Evolutionary conservation across 2,888 invertebrate genomes (phyloP), one percentile per base, ranked within the genome.

Genomic region (Aleiodes testaceus): DNA sequence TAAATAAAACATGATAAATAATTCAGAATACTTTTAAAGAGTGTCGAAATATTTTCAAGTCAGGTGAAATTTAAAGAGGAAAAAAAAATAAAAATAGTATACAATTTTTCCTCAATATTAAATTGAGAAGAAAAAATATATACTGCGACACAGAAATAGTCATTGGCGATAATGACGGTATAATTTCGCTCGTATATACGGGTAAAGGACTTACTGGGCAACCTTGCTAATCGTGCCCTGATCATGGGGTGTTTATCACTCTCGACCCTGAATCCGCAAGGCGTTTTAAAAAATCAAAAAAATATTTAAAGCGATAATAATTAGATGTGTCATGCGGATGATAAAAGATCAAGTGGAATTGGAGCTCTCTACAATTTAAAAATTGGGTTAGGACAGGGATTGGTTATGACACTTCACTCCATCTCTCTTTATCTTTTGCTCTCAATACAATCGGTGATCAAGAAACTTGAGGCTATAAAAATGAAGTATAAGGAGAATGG

Each of bases 101-200:
- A 36, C 0, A 7, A 36, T 36, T 36, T 36, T 36, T 36, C 36
- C 36, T 36, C 9, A 36, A 36, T 36, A 36, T 36, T 36, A 9
- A 36, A 36, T 36, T 36, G 36, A 36, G 36, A 36, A 14, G 4
- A 66, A 26, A 66, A 42, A 49, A 44, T 52, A 66, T 47, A 65
- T 55, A 53, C 70, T 55, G 76, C 75, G 79, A 76, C 77, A 78
- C 77, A 80, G 78, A 81, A 80, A 80, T 78, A 79, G 78, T 70
- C 77, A 77, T 78, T 74, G 75, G 75, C 77, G 79, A 81, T 79
- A 80, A 82, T 74, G 76, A 77, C 72, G 76, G 77, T 77, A 78
- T 80, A 80, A 81, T 80, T 79, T 78, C 68, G 14, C 66, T 63
- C 44, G 14, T 66, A 69, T 74, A 79, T 80, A 80, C 80, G 80